These are phyloP conservation scores for Horisme vitalbata DNA, from an alignment of 2,888 invertebrate genomes.

Conservation along the genomic window DNA sequence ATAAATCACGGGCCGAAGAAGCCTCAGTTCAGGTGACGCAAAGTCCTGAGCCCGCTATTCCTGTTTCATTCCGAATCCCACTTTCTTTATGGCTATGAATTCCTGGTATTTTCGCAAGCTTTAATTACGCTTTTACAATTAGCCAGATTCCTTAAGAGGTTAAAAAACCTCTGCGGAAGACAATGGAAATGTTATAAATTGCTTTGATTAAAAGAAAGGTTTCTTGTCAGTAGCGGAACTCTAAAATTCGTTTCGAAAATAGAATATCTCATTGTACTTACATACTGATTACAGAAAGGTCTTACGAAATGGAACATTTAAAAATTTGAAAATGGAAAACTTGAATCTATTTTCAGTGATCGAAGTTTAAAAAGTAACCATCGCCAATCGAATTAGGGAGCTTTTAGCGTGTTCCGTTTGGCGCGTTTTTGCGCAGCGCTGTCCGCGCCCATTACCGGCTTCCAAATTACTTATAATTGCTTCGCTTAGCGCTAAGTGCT, in stretches of 20 bases:
- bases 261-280: background rate
- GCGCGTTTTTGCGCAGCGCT: conserved; percentile 80
- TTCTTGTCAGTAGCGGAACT: background rate
- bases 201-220: too few species aligned
- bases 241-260: background rate
- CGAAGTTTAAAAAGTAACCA: conserved; percentile 70
- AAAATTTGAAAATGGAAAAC: conserved; percentile 36
- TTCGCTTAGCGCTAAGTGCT: conserved; percentile 82
- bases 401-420: conserved; percentile 79
- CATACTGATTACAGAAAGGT: too few species aligned
- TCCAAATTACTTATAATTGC: conserved; percentile 82
- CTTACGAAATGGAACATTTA: too few species aligned
- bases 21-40: conserved; percentile 83
- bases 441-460: conserved; percentile 78
- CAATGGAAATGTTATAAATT: too few species aligned
- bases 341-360: conserved; percentile 45
- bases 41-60: conserved; percentile 74
- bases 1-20: conserved; percentile 84
- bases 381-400: conserved; percentile 79
- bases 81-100: conserved; percentile 77
- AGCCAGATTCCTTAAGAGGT: too few species aligned
- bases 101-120: conserved; percentile 66
- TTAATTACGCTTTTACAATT: conserved; percentile 70
- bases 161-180: background rate
- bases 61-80: conserved; percentile 71